These are phyloP conservation scores for Acrocephalus kingi DNA, from an alignment of 2,113 vertebrate species.

Conservation along the genomic window DNA sequence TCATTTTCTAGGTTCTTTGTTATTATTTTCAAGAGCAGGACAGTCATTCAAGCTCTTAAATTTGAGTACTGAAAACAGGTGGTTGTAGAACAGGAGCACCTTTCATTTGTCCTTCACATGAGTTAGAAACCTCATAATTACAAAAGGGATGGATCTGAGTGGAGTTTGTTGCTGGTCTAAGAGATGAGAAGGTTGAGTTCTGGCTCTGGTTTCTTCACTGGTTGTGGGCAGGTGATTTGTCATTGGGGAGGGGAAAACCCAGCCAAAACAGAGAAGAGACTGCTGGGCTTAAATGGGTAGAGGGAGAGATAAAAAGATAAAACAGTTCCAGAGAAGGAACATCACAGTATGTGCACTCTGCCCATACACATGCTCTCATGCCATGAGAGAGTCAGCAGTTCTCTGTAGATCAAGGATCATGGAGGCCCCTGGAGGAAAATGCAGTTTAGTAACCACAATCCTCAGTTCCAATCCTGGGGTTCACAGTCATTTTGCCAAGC, in stretches of 20 bases:
- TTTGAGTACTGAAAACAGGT: conserved; percentile 33
- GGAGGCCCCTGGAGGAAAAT: neutral
- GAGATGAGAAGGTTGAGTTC: conserved; percentile 31
- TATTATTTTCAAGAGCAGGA: conserved; percentile 48
- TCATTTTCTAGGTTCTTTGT: conserved; percentile 40
- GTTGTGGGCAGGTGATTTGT: neutral
- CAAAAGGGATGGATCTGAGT: conserved; percentile 35
- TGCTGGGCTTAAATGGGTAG: neutral
- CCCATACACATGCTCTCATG: neutral
- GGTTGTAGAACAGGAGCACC: conserved; percentile 59
- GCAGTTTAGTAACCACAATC: neutral
- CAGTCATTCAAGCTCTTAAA: conserved; percentile 22
- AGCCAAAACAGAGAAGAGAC: conserved; percentile 5
- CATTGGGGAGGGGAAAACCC: neutral
- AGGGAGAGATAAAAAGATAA: conserved; percentile 52
- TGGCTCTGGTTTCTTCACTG: conserved; percentile 36
- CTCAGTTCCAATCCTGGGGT: neutral
- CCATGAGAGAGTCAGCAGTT: neutral
- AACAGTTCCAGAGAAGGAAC: conserved; percentile 52
- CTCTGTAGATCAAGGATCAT: neutral
- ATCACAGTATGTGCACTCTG: conserved; percentile 37
- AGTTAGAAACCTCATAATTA: conserved; percentile 60
- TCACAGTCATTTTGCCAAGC: neutral
- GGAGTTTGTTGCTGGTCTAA: conserved; percentile 65
- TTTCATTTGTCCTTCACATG: conserved; percentile 53